Percentiles rank a stretch among this genome's conserved stretches.
phyloP scores from a whole-genome alignment of 2,113 vertebrate species.

The Oreochromis spilurus region DNA sequence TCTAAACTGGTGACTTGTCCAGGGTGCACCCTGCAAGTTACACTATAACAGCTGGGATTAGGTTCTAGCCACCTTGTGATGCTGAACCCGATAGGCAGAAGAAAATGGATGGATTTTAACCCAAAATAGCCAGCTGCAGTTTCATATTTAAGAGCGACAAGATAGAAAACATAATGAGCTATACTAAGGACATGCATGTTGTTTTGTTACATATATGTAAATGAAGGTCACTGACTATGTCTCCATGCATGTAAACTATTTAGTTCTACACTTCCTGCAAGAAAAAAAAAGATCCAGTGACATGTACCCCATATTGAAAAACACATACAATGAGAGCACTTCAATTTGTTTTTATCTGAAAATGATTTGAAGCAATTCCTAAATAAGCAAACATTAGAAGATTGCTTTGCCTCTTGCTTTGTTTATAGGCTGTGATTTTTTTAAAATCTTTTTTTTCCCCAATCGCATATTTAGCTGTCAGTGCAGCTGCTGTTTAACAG shows the following conservation, averaged over 20 bases:
- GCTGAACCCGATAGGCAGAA: not conserved
- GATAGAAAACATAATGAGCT: not conserved
- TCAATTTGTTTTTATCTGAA: not conserved
- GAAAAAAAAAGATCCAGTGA: not conserved
- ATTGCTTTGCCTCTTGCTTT: not conserved
- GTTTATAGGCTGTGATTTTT: not conserved
- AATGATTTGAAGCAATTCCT: not conserved
- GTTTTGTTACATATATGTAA: not conserved
- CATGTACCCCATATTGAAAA: not conserved
- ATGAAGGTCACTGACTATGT: not conserved
- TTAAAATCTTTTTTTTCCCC: not conserved
- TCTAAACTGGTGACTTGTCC: not conserved
- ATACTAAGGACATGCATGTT: not conserved
- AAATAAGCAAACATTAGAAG: not conserved
- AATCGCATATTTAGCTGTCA: not conserved
- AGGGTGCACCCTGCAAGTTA: not conserved
- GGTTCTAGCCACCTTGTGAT: not conserved
- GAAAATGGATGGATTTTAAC: not conserved
- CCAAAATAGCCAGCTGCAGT: not conserved
- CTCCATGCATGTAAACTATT: not conserved
- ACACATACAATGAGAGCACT: not conserved
- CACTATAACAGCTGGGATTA: not conserved
- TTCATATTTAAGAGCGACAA: not conserved
- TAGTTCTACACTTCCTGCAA: conserved; percentile 27
- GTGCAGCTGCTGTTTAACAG: not conserved